Conservation (phyloP, 1,140 invertebrate genomes). For the Rhopalosiphum padi region DNA sequence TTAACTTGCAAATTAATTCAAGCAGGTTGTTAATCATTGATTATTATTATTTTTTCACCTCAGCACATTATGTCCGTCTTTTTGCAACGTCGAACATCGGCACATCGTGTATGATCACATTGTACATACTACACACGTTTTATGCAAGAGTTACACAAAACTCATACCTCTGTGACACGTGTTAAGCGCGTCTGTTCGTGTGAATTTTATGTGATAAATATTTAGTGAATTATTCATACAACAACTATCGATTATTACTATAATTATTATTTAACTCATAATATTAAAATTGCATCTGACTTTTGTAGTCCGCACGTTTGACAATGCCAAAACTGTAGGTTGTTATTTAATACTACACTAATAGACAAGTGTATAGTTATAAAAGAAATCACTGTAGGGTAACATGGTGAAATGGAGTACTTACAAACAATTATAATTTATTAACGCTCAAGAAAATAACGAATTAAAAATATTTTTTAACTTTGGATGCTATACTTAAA, state of each 20-base stretch:
- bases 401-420: neutral
- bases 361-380: neutral
- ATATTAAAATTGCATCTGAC: neutral
- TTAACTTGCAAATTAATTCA: too few species aligned
- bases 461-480: neutral
- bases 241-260: neutral
- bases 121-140: neutral
- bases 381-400: neutral
- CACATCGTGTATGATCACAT: neutral
- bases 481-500: neutral
- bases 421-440: neutral
- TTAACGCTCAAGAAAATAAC: neutral
- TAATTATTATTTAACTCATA: neutral
- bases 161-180: neutral
- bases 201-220: neutral
- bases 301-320: neutral
- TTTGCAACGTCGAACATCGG: neutral
- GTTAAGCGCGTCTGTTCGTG: neutral
- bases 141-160: conserved; percentile 9
- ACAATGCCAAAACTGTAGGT: neutral
- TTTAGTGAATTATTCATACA: neutral
- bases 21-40: neutral
- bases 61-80: neutral
- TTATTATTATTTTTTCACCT: neutral
- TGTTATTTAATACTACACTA: neutral